Evolutionary conservation across 2,797 vertebrate genomes (phyloP), one percentile per base, ranked within the genome.

Genomic region (Clarias laeviceps): DNA sequence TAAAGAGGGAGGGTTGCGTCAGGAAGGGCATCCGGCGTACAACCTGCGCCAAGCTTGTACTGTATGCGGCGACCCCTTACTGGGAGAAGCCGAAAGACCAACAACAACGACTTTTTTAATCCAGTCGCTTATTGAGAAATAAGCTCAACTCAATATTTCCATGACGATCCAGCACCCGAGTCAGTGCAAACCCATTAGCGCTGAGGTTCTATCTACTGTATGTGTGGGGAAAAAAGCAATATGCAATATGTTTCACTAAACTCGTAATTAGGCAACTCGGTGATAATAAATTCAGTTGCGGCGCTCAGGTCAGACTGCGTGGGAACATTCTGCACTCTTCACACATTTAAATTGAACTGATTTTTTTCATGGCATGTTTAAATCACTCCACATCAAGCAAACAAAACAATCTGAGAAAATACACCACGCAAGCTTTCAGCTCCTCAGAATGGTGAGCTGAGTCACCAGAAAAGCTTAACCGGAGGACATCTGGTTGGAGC

Each of bases 241-340:
- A 29, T 27, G 50, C 64, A 32, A 11, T 37, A 29, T 27, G 12
- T 59, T 69, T 80, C 17, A n/a, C 15, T n/a, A 78, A 57, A 76
- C 50, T 40, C 34, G 61, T 59, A n/a, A 80, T 20, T 70, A 29
- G 12, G 59, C 40, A 50, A 68, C 29, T 40, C 32, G 20, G 61
- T 37, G 62, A 66, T 59, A 22, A 59, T 54, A 79, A 22, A 29
- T 59, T 17, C 18, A 50, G 66, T 32, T 34, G 64, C 14, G 20
- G 62, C 80, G 70, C 69, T 82, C 24, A 40, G 37, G 83, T 84
- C 34, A 84, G 37, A 65, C 37, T 50, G 64, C 59, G 17, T 50
- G 22, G 24, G 65, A 81, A 50, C 32, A 56, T 64, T 64, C 66
- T 74, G 57, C 40, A 73, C 32, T 80, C 56, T 62, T 29, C 56